These are phyloP conservation scores for Acleris holmiana DNA, from an alignment of 2,888 invertebrate genomes.

Conservation along the genomic window DNA sequence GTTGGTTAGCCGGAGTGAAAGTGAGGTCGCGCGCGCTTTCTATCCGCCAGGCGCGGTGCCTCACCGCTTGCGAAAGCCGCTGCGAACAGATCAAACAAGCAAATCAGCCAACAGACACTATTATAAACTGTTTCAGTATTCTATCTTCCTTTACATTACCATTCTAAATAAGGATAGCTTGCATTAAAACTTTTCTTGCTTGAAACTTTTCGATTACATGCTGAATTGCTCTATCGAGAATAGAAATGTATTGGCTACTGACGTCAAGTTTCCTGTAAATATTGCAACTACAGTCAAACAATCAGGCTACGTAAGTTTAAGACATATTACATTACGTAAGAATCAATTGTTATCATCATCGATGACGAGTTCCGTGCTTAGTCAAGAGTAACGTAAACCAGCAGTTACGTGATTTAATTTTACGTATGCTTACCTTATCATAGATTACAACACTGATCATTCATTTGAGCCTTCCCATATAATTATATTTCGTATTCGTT, in stretches of 20 bases:
- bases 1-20: constrained; percentile 62
- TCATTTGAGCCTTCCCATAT: too few species aligned
- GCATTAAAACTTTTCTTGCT: too few species aligned
- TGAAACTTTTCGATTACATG: background rate
- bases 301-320: too few species aligned
- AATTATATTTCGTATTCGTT: too few species aligned
- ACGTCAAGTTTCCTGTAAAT: constrained; percentile 4
- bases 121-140: background rate
- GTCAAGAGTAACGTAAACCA: background rate
- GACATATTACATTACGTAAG: too few species aligned
- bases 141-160: background rate
- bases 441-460: too few species aligned
- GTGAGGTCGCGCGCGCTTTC: constrained; percentile 81
- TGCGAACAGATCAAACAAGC: background rate
- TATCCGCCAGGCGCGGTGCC: constrained; percentile 61
- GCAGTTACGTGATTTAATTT: background rate
- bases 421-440: too few species aligned
- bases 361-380: background rate
- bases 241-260: too few species aligned
- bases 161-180: background rate
- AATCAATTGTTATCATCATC: too few species aligned
- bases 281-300: background rate
- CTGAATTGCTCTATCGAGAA: too few species aligned
- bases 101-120: background rate
- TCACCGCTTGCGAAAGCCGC: constrained; percentile 71